phyloP scores from a whole-genome alignment of 2,888 invertebrate species.

The Cistogaster globosa region DNA sequence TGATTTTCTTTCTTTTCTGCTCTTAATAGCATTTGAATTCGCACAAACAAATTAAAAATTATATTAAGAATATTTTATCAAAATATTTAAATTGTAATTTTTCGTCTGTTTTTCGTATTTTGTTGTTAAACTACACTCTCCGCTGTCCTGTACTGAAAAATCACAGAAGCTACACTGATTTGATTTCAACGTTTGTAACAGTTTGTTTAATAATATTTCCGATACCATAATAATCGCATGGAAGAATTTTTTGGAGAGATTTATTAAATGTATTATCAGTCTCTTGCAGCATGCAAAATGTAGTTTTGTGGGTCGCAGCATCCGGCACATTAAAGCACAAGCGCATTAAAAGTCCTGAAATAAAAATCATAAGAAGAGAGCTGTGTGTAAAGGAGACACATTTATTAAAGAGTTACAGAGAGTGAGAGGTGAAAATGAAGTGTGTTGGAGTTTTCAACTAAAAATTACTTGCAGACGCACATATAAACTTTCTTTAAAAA shows the following conservation, averaged over 20 bases:
- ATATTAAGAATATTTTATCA: neutral
- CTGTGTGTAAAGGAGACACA: neutral
- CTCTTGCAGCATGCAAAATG: constrained; percentile 37
- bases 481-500: too few relatives aligned
- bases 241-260: constrained; percentile 48
- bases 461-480: neutral
- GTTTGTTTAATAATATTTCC: constrained; percentile 39
- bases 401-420: neutral
- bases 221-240: constrained; percentile 31
- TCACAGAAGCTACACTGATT: constrained; percentile 79
- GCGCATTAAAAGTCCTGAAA: constrained; percentile 7
- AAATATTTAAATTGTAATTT: constrained; percentile 27
- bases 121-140: constrained; percentile 70
- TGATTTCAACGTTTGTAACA: constrained; percentile 43
- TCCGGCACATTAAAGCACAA: constrained; percentile 46
- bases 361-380: neutral
- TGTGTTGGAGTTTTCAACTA: constrained; percentile 28
- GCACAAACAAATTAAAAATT: neutral
- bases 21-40: neutral
- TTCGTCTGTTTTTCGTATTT: constrained; percentile 1
- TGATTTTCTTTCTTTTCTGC: too few relatives aligned
- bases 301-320: constrained; percentile 66
- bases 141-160: constrained; percentile 80
- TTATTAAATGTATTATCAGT: constrained; percentile 15
- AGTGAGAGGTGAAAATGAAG: neutral